phyloP scores from a whole-genome alignment of 35 echinoderm and acorn worm species.

The Holothuria glaberrima region DNA sequence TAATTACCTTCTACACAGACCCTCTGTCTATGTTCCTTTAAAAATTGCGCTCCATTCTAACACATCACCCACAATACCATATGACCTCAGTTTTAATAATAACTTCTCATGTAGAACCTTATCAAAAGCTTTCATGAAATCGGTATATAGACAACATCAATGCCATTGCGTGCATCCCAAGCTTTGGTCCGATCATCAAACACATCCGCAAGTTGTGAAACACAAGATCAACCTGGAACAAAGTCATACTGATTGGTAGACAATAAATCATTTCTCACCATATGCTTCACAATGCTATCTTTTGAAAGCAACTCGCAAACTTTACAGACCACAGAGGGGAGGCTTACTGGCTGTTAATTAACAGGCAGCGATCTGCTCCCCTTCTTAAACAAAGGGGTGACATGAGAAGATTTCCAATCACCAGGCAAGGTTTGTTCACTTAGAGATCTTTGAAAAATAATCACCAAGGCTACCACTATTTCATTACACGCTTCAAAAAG shows the following conservation, averaged over 20 bases:
- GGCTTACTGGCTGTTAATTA: neutral
- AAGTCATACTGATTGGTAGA: neutral
- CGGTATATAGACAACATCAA: slow-evolving; percentile 7
- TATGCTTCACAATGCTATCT: neutral
- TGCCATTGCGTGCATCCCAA: too few species aligned
- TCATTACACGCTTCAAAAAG: neutral
- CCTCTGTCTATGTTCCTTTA: neutral
- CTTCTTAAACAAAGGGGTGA: too few species aligned
- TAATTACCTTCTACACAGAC: slow-evolving; percentile 9
- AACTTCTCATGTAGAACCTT: neutral
- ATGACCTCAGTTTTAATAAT: neutral
- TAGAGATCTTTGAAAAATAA: too few species aligned
- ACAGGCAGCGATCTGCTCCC: neutral
- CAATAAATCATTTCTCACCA: neutral
- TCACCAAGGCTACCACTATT: too few species aligned
- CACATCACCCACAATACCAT: neutral
- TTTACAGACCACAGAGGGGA: neutral
- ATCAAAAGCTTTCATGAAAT: slow-evolving; percentile 13
- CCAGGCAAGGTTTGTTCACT: neutral
- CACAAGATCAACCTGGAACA: neutral
- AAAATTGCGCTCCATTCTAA: slow-evolving; percentile 11
- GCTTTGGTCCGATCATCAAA: too few species aligned
- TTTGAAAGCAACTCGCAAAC: neutral
- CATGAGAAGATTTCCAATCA: neutral
- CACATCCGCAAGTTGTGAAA: neutral